A percentile compares a stretch with the other conserved stretches of the same genome.
phyloP scores from a whole-genome alignment of 2,113 vertebrate species.

The Theristicus caerulescens region DNA sequence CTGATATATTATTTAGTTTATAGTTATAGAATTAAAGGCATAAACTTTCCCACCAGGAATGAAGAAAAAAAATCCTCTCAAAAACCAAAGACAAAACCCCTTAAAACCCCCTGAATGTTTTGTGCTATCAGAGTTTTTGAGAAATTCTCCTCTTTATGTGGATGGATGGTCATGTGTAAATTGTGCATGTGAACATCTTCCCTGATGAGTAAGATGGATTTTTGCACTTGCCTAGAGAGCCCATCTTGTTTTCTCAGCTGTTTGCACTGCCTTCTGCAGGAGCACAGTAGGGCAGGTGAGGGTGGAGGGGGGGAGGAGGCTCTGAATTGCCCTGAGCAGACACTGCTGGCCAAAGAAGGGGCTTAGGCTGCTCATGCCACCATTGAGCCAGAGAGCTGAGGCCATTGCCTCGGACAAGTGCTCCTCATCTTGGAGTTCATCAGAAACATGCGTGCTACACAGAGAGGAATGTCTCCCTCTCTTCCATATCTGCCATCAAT shows the following conservation, averaged over 20 bases:
- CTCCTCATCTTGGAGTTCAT: not conserved
- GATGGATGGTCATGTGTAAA: not conserved
- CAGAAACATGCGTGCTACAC: not conserved
- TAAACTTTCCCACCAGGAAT: slow-evolving; percentile 35
- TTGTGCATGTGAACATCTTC: not conserved
- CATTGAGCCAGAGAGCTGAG: not conserved
- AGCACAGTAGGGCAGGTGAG: not conserved
- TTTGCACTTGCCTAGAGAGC: not conserved
- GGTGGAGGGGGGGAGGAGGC: not conserved
- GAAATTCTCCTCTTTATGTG: not conserved
- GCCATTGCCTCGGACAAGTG: accelerated
- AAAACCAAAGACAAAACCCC: not conserved
- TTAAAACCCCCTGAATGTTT: not conserved
- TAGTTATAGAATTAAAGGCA: slow-evolving; percentile 59
- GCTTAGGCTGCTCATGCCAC: accelerated
- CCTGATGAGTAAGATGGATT: not conserved
- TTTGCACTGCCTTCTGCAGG: not conserved
- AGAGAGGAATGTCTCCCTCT: not conserved
- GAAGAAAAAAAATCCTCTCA: not conserved
- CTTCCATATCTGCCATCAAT: not conserved
- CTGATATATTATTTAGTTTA: slow-evolving; percentile 71
- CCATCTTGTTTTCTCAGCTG: accelerated
- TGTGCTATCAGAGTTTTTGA: not conserved
- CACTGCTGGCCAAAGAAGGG: not conserved
- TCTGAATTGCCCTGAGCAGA: not conserved